phyloP scores from a whole-genome alignment of 2,888 invertebrate species.

The Dryobota labecula region DNA sequence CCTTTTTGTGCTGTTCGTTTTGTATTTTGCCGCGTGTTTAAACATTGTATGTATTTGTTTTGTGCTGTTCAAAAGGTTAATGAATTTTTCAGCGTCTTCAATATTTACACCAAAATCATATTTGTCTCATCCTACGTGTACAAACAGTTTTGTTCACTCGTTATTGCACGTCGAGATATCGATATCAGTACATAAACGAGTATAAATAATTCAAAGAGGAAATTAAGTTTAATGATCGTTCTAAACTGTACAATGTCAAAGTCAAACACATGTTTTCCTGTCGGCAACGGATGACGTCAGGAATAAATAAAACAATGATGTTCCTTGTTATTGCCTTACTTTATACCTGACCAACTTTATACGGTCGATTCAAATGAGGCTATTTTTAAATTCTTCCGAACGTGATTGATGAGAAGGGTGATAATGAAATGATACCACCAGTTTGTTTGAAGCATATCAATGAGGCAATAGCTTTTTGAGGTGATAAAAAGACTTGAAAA shows the following conservation, averaged over 20 bases:
- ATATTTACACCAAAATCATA: conserved; percentile 48
- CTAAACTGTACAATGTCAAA: conserved; percentile 75
- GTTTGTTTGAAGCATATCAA: conserved; percentile 1
- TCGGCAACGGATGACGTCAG: conserved; percentile 67
- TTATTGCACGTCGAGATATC: conserved; percentile 63
- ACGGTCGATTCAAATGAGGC: conserved; percentile 29
- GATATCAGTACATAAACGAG: conserved; percentile 66
- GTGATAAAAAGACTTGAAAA: neutral
- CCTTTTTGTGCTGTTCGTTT: conserved; percentile 61
- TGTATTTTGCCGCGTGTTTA: conserved; percentile 55
- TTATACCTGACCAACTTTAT: conserved; percentile 48
- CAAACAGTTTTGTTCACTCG: conserved; percentile 44
- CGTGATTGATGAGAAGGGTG: conserved; percentile 32
- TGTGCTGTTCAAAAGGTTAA: conserved; percentile 52
- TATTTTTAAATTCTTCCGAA: conserved; percentile 30
- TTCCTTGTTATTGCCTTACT: conserved; percentile 57
- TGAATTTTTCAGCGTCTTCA: conserved; percentile 42
- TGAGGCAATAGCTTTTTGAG: neutral
- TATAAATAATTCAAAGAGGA: conserved; percentile 73
- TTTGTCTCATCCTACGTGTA: conserved; percentile 27
- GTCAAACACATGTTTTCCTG: conserved; percentile 69
- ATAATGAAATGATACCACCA: conserved; percentile 22
- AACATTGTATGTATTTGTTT: conserved; percentile 52
- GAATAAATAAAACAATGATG: conserved; percentile 68
- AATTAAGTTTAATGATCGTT: conserved; percentile 75